A percentile compares a stretch with the other conserved stretches of the same genome.
Evolutionary conservation across 2,888 invertebrate genomes (phyloP).

Genomic region (Drosophila fulvimacula): DNA sequence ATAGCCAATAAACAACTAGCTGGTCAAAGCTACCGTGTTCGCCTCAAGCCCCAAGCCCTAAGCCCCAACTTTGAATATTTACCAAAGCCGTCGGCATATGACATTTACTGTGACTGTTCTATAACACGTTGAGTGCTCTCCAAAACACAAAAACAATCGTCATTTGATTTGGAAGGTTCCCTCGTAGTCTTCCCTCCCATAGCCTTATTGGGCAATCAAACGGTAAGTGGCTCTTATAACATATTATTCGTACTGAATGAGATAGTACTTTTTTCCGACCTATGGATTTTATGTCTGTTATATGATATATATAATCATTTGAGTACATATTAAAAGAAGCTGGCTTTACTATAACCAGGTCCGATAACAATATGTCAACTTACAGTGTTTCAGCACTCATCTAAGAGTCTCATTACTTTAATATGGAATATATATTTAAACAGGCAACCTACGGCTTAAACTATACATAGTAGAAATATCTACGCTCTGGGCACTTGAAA

Average conservation of each 20-base stretch:
- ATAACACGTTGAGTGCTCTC: neutral
- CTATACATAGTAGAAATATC: too few species aligned
- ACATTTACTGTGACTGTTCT: neutral
- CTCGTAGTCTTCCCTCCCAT: neutral
- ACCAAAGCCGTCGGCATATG: slow-evolving; percentile 26
- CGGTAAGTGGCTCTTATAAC: slow-evolving; percentile 25
- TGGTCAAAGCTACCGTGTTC: slow-evolving; percentile 25
- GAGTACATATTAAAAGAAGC: too few species aligned
- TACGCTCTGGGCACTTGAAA: too few species aligned
- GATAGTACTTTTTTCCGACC: neutral
- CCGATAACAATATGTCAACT: too few species aligned
- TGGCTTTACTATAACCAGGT: too few species aligned
- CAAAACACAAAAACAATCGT: neutral
- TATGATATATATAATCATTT: neutral
- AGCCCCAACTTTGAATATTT: slow-evolving; percentile 12
- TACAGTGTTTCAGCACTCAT: neutral
- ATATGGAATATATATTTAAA: too few species aligned
- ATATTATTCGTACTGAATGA: neutral
- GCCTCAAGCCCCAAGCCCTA: neutral
- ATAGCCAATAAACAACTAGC: slow-evolving; percentile 46
- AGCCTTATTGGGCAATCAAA: neutral
- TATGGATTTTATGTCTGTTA: neutral
- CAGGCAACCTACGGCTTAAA: too few species aligned
- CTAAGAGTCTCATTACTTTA: too few species aligned
- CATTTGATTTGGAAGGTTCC: slow-evolving; percentile 12